These are phyloP conservation scores for Fundulus diaphanus DNA, from an alignment of 2,797 vertebrate species.

Conservation along the genomic window DNA sequence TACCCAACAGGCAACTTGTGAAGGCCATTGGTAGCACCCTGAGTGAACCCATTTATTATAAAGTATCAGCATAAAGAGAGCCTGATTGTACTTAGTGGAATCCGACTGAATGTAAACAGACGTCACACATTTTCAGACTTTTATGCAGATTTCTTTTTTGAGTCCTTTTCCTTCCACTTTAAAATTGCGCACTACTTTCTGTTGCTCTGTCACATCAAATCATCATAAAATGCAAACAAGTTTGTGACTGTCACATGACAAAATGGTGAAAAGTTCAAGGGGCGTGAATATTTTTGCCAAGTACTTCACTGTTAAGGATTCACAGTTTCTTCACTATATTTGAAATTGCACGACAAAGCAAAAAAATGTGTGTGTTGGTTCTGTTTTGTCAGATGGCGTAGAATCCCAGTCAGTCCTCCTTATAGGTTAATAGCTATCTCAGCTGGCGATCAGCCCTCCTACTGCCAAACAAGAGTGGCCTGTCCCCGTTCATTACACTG, in stretches of 20 bases:
- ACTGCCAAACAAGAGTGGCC: slow-evolving; percentile 45
- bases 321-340: background rate
- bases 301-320: slow-evolving; percentile 12
- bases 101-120: background rate
- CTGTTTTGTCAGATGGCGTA: slow-evolving; percentile 10
- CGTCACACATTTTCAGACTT: background rate
- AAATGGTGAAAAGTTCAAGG: background rate
- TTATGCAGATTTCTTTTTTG: background rate
- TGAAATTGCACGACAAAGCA: background rate
- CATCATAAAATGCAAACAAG: background rate
- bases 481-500: slow-evolving; percentile 53
- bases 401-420: slow-evolving; percentile 30
- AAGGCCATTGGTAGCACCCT: too few relatives aligned
- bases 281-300: background rate
- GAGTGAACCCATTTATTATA: too few relatives aligned
- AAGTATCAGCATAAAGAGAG: too few relatives aligned
- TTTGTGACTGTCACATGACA: background rate
- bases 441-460: slow-evolving; percentile 48
- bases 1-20: too few relatives aligned
- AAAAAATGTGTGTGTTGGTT: slow-evolving; percentile 18
- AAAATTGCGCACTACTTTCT: background rate
- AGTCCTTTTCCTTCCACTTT: background rate
- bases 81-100: background rate
- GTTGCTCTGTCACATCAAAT: background rate
- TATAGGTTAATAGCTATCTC: slow-evolving; percentile 61